Percentiles rank a stretch among this genome's conserved stretches.
Conservation (phyloP, 35 echinoderm and acorn worm genomes). For the Hemicentrotus pulcherrimus region DNA sequence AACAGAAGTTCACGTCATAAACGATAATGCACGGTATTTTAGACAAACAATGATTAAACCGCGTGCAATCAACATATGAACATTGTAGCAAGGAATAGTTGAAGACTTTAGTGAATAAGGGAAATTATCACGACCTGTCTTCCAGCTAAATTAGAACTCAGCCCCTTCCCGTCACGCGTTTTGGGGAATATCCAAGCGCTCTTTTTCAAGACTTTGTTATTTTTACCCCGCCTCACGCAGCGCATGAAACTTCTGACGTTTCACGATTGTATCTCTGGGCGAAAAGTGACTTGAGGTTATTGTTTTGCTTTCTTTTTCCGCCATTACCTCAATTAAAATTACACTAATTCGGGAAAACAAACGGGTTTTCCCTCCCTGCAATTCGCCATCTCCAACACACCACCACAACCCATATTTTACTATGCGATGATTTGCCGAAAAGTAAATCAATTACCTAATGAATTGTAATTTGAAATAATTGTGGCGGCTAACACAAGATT, state of each 20-base stretch:
- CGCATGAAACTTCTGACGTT: not conserved
- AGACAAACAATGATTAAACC: constrained; percentile 4
- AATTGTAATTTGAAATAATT: constrained; percentile 41
- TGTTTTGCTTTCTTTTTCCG: not conserved
- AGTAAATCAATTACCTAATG: constrained; percentile 45
- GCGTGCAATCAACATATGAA: constrained; percentile 10
- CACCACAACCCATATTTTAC: not conserved
- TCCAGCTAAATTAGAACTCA: not conserved
- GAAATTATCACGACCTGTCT: not conserved
- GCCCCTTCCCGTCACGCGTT: not conserved
- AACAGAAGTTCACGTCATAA: constrained; percentile 43
- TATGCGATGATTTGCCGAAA: not conserved
- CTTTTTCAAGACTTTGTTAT: constrained; percentile 13
- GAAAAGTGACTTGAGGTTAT: not conserved
- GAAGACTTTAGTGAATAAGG: not conserved
- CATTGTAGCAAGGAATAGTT: not conserved
- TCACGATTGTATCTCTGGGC: not conserved
- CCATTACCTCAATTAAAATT: constrained; percentile 39
- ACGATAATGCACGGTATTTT: constrained; percentile 13
- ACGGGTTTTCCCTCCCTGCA: not conserved
- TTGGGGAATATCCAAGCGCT: not conserved
- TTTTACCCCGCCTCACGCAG: constrained; percentile 6
- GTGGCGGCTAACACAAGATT: constrained; percentile 19
- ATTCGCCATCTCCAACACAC: not conserved
- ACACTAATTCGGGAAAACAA: constrained; percentile 36